Conservation (phyloP, 2,888 invertebrate genomes). For the Drosophila gaucha region DNA sequence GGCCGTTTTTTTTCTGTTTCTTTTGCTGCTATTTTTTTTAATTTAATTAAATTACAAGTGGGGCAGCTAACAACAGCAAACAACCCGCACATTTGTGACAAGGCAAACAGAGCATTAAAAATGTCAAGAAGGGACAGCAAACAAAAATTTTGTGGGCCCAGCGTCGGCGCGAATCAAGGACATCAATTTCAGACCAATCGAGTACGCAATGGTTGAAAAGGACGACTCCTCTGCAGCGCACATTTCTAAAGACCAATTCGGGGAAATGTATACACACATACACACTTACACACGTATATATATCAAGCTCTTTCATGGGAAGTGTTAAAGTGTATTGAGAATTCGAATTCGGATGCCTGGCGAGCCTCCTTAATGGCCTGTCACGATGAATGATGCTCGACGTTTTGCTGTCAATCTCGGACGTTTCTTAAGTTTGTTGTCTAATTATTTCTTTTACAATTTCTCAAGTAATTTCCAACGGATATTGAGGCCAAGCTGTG, state of each 20-base stretch:
- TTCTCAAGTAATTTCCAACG: slow-evolving; percentile 4
- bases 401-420: slow-evolving; percentile 45
- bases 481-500: not conserved
- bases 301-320: not conserved
- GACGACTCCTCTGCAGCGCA: slow-evolving; percentile 20
- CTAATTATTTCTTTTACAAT: slow-evolving; percentile 47
- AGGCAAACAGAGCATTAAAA: slow-evolving; percentile 56
- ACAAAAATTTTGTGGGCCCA: not conserved
- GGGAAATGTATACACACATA: not conserved
- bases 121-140: slow-evolving; percentile 30
- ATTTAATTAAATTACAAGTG: slow-evolving; percentile 71
- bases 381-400: slow-evolving; percentile 40
- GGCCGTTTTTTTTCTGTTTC: not conserved
- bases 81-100: slow-evolving; percentile 50
- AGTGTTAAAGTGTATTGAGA: slow-evolving; percentile 7
- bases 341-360: not conserved
- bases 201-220: slow-evolving; percentile 52
- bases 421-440: slow-evolving; percentile 31
- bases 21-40: slow-evolving; percentile 38
- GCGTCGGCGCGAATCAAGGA: slow-evolving; percentile 31
- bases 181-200: slow-evolving; percentile 67
- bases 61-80: slow-evolving; percentile 19
- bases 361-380: slow-evolving; percentile 39
- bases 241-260: slow-evolving; percentile 21
- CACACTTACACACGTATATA: not conserved